Evolutionary conservation across 2,113 vertebrate species (phyloP).

Genomic region (Enhydra lutris): DNA sequence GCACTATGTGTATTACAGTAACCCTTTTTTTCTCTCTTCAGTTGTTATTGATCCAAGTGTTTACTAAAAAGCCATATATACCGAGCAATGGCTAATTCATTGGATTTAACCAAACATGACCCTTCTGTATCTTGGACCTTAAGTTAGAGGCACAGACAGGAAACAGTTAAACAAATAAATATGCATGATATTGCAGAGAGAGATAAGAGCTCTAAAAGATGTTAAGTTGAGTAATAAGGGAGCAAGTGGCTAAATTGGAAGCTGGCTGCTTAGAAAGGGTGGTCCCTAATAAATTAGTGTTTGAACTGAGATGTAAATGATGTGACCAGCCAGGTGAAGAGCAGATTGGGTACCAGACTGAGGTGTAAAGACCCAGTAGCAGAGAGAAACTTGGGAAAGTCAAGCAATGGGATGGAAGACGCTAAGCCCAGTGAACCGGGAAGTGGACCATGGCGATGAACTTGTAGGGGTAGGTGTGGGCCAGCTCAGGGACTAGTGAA

Average conservation of each 20-base stretch:
- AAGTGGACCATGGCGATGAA: fast-evolving
- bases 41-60: not conserved
- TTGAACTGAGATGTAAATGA: not conserved
- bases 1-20: too few species aligned
- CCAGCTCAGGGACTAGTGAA: not conserved
- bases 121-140: not conserved
- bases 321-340: not conserved
- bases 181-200: too few species aligned
- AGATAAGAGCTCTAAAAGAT: not conserved
- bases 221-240: fast-evolving
- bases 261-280: fast-evolving
- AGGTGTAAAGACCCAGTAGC: not conserved
- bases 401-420: not conserved
- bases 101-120: not conserved
- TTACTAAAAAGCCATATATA: not conserved
- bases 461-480: fast-evolving
- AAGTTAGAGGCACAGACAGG: not conserved
- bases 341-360: too few species aligned
- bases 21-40: not conserved
- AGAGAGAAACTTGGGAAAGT: not conserved
- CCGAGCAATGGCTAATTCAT: not conserved
- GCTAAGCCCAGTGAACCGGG: not conserved
- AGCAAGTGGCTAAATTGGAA: not conserved
- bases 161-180: not conserved
- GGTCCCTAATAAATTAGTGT: not conserved